Evolutionary conservation across 1,140 invertebrate species (phyloP), one percentile per base, ranked within the genome.

Genomic region (Magallana gigas): DNA sequence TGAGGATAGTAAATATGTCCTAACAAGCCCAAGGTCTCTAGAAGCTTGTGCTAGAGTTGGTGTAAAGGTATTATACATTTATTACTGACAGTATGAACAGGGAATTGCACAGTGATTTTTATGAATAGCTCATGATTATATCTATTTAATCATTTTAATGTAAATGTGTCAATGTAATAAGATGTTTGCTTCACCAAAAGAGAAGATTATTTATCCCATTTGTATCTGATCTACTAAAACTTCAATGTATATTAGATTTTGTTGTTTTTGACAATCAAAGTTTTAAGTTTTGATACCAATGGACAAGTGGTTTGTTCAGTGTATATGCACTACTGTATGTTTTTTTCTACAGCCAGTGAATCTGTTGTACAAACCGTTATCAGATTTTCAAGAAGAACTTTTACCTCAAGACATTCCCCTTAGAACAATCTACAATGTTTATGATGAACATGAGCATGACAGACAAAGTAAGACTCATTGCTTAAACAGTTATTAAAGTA

Each of bases 1-100:
- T 91, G 94, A 94, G 84, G 92, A 94, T 85, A 95, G 94, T 85
- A 95, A 95, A 87, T 96, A 96, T 94, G 94, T 96, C 3, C 89
- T 96, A 59, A 96, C 96, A 7, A 96, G 95, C 92, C 96, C 96
- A 57, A 91, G 95, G 83, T 96, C 95, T 29, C 90, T 96, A 56
- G 95, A 95, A 90, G 95, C 96, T 57, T 96, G 95, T 91, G 93
- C 94, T 8, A 93, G 94, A 88, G 92, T 95, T 57, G 94, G 93
- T 84, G 94, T 95, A 5, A 96, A 96, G 94, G 95, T 95, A 93
- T 90, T 12, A 23, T 23, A 23, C 5, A 64, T 64, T 18, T 29
- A 18, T 76, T 48, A 23, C 23, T 1, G 23, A 23, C 23, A 23
- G 23, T 23, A 48, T 48, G 36, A 48, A 48, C 36, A 48, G 1